Evolutionary conservation across 2,113 vertebrate genomes (phyloP), one percentile per base, ranked within the genome.

Genomic region (Pteronura brasiliensis): DNA sequence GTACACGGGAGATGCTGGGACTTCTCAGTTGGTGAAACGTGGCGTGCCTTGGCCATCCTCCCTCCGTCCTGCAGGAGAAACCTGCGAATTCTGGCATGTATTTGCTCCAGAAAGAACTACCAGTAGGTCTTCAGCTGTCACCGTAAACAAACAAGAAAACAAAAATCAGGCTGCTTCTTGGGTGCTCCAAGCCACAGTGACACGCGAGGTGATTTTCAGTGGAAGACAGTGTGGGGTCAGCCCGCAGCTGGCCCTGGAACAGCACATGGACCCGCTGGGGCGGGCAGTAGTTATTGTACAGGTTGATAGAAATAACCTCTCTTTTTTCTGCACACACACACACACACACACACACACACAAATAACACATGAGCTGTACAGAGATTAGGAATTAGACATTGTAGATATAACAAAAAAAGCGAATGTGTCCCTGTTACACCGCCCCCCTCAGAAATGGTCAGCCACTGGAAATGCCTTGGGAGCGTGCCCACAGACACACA

Each of bases 251-350:
- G 49, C 49, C 49, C 49, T 17, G 15, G 15, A 52, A 17, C 49
- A 17, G 49, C 49, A 52, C 47, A 15, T 15, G 49, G 49, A 59
- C 83, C 94, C 89, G 25, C 2, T 4, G 12, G 76, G 29, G 72
- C 49, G 86, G 93, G 71, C 3, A 15, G 91, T 47, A 11, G 18
- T 80, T 86, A 36, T 52, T 18, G 9, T 4, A 74, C 11, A 81
- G 67, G n/a, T 55, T n/a, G 82, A 96, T 57, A n/a, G 92, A 85
- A 95, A 63, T 23, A n/a, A 59, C 71, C 47, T 87, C 63, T 83
- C 57, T 83, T 85, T 52, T 63, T 44, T 6, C 49, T 77, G 52
- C 80, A 61, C 2, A 10, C 15, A 55, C 49, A 52, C 47, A 49
- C 47, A 47, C 47, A 49, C 47, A 49, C 49, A 63, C 77, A 55